Evolutionary conservation across 2,113 vertebrate species (phyloP).

Genomic region (Pterocles orientalis): DNA sequence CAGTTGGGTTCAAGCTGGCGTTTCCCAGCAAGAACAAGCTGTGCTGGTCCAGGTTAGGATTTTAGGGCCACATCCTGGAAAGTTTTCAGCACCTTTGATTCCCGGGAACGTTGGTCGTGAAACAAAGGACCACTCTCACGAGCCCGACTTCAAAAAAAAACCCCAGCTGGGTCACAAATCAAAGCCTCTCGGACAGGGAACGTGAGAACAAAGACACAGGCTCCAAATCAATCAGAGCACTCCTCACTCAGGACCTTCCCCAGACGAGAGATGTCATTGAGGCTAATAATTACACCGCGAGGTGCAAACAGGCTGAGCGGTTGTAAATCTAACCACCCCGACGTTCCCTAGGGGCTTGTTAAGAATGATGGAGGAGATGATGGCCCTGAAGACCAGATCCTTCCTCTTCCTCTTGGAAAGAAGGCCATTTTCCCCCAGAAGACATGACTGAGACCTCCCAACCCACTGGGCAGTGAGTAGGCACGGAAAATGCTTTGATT

Average conservation of each 20-base stretch:
- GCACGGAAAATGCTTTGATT: neutral
- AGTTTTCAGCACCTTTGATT: neutral
- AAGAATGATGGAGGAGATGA: neutral
- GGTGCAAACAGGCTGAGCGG: neutral
- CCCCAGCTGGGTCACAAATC: neutral
- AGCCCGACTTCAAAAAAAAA: neutral
- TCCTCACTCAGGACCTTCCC: neutral
- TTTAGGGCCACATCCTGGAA: neutral
- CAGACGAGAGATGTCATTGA: neutral
- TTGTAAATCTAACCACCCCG: neutral
- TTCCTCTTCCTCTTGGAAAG: neutral
- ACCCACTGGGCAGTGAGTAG: fast-evolving
- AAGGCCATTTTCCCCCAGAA: neutral
- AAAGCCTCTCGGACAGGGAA: neutral
- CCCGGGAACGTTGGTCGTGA: fast-evolving
- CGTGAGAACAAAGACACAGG: neutral
- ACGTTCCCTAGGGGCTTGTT: neutral
- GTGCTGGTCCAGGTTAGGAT: neutral
- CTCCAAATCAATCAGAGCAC: neutral
- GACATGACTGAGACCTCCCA: neutral
- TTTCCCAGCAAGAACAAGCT: neutral
- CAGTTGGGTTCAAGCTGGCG: fast-evolving
- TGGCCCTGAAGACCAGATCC: neutral
- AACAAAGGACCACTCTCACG: neutral
- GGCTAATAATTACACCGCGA: neutral